These are phyloP conservation scores for Heteronetta atricapilla DNA, from an alignment of 2,113 vertebrate species.

Conservation along the genomic window DNA sequence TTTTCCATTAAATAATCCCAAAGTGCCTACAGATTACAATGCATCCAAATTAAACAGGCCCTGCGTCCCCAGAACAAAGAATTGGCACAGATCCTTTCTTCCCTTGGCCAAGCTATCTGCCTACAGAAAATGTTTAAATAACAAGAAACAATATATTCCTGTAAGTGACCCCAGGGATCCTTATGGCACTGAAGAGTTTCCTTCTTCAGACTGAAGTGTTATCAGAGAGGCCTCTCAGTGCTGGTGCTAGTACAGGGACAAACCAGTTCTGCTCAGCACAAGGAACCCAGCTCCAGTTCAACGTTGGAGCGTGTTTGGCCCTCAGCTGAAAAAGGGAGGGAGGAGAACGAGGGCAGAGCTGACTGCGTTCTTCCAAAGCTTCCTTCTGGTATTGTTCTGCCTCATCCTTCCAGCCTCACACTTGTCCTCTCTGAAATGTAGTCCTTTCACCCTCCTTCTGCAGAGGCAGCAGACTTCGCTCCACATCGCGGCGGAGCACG, in stretches of 20 bases:
- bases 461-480: conserved; percentile 89
- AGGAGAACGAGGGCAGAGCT: neutral
- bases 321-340: neutral
- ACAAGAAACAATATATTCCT: neutral
- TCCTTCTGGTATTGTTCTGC: neutral
- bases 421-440: neutral
- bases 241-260: neutral
- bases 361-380: accelerated
- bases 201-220: neutral
- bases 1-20: neutral
- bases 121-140: neutral
- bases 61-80: neutral
- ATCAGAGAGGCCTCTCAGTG: neutral
- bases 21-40: neutral
- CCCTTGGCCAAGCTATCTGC: neutral
- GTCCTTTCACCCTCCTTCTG: neutral
- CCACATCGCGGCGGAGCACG: conserved; percentile 85
- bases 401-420: neutral
- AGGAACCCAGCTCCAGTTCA: neutral
- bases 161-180: neutral
- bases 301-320: neutral
- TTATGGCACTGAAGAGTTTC: neutral
- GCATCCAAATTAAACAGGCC: neutral
- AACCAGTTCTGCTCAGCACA: neutral
- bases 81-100: neutral